These are phyloP conservation scores for Orthonevra nobilis DNA, from an alignment of 2,888 invertebrate species.

Conservation along the genomic window DNA sequence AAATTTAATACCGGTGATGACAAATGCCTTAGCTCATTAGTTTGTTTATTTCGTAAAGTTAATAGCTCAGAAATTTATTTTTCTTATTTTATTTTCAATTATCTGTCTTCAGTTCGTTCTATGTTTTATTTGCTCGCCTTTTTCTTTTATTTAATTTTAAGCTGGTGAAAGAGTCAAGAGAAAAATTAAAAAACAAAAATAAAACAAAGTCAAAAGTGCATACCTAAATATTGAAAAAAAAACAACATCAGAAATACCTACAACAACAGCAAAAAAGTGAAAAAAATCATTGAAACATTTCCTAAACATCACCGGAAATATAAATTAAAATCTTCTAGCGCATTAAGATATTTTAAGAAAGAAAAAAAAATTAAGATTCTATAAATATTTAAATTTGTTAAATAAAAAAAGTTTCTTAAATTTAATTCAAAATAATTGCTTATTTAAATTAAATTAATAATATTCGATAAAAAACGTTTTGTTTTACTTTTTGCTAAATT, in stretches of 20 bases:
- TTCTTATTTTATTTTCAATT: slow-evolving; percentile 3
- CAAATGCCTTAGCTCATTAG: too few relatives aligned
- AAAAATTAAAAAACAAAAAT: slow-evolving; percentile 71
- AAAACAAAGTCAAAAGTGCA: slow-evolving; percentile 62
- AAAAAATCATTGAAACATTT: slow-evolving; percentile 70
- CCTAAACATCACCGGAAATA: slow-evolving; percentile 54
- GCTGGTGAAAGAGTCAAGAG: slow-evolving; percentile 69
- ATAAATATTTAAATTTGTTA: slow-evolving; percentile 41
- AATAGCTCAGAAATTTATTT: too few relatives aligned
- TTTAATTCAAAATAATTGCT: background rate
- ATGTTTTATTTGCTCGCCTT: slow-evolving; percentile 1
- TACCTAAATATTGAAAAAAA: slow-evolving; percentile 68
- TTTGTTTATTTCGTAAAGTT: too few relatives aligned
- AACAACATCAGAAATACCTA: slow-evolving; percentile 27
- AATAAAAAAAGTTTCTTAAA: slow-evolving; percentile 20
- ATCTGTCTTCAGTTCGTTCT: background rate
- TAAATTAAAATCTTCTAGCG: slow-evolving; percentile 73
- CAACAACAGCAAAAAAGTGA: slow-evolving; percentile 66
- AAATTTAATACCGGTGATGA: too few relatives aligned
- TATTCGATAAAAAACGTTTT: background rate
- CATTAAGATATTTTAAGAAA: slow-evolving; percentile 65
- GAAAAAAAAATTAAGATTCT: slow-evolving; percentile 32
- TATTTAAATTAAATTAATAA: background rate
- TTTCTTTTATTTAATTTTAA: slow-evolving; percentile 23
- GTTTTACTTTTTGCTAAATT: slow-evolving; percentile 4